Base-by-base conservation (phyloP, 2,113 vertebrate species). In the Oryzias javanicus region DNA sequence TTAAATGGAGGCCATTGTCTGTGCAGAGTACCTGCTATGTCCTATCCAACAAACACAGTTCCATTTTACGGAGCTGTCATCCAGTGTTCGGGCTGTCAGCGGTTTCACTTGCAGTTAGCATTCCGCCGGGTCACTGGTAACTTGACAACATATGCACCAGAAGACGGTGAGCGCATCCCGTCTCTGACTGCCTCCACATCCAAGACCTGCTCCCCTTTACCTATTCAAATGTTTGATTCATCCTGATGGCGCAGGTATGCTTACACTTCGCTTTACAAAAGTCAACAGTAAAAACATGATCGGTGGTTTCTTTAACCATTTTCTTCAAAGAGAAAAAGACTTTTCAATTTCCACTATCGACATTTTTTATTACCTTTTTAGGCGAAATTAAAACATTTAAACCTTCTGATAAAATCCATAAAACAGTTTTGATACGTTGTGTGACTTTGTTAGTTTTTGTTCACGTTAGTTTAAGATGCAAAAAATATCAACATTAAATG, bases 1-100 rank as follows among this genome's bases (percentile, higher is more conserved):
- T 35, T 35, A 74, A 76, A 54, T 58, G 7, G 17, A 17, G 41
- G 29, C 58, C 44, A 5, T 6, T 51, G 17, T 22, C 14, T 29
- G 19, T 62, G 52, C 47, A 19, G 49, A 4, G 1, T 41, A 52
- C 49, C 49, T 25, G 67, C 55, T 48, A 49, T 71, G 82, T 78
- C 66, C 72, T n/a, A 29, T 25, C 70, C 70, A 69, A 62, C 73
- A 68, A 69, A 70, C 55, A 60, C 45, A 60, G 66, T 29, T 58
- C 46, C 27, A 40, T 79, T 74, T 75, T 55, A 55, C 42, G 14
- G 57, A 70, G 45, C 83, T 84, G 88, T 82, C 88, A 88, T 60
- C 91, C 88, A 85, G 29, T 63, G 58, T 87, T 80, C 42, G 62
- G 76, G 55, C 86, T 89, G 88, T 89, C 86, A 86, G 81, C 73